Base-by-base conservation (phyloP, 2,888 invertebrate genomes). In the Melanchra persicariae region DNA sequence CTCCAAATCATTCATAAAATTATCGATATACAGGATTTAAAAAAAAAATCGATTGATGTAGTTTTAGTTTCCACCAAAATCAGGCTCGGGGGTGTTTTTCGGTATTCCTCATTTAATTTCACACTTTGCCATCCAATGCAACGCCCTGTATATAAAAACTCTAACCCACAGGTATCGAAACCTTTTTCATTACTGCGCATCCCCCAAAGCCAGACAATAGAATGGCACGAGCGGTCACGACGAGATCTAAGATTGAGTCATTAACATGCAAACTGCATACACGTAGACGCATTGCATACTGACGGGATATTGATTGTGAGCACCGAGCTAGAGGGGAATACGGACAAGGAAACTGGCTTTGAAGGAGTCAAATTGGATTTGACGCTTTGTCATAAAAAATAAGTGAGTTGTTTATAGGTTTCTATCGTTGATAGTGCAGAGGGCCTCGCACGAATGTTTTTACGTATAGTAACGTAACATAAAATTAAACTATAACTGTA, bases 191-290 rank as follows among this genome's bases (percentile, higher is more conserved):
- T 72, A 72, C 61, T 61, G 26, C 40, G 70, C 24, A 47, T 19
- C 45, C 47, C 51, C 52, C 40, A 70, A 74, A 60, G 63, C 52
- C 75, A 87, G 88, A 91, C 91, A 92, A 91, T 91, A 82, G 89
- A 85, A 87, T 82, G 55, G 82, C 87, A 89, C 85, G 84, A 87
- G 88, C 85, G 87, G 89, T 87, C 91, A 90, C 88, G 87, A 79
- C 79, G 77, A 86, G 87, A 88, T 88, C 87, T 86, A 65, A 88
- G 91, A 91, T 91, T 89, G 88, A 86, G 79, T 81, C 80, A 91
- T 93, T 92, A 92, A 90, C 91, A 92, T 92, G 91, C 92, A 90
- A 91, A 92, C 91, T 87, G 87, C 89, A 88, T 89, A 79, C 79
- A 66, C 64, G 67, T 64, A 75, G 76, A 71, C 80, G 65, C 69